These are phyloP conservation scores for Pandion haliaetus DNA, from an alignment of 2,113 vertebrate species.

Conservation along the genomic window DNA sequence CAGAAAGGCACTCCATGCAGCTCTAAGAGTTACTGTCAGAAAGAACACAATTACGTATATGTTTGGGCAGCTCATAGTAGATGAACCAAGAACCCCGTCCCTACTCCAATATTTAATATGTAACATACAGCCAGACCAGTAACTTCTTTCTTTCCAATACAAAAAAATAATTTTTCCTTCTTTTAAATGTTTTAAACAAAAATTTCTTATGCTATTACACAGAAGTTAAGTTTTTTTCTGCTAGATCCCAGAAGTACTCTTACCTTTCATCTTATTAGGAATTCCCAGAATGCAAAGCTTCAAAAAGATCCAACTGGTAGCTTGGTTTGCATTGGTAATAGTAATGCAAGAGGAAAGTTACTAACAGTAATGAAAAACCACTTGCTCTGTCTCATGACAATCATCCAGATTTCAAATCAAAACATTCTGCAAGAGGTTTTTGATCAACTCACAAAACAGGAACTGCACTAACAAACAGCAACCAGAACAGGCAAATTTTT, in stretches of 20 bases:
- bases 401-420: background rate
- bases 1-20: background rate
- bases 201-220: conserved; percentile 7
- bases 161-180: background rate
- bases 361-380: background rate
- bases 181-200: background rate
- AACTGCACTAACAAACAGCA: background rate
- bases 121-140: background rate
- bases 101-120: background rate
- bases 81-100: background rate
- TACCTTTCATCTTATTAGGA: background rate
- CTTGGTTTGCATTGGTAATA: background rate
- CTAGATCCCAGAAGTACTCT: background rate
- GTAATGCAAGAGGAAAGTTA: background rate
- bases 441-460: background rate
- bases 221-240: conserved; percentile 11
- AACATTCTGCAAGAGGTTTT: background rate
- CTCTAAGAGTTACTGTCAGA: background rate
- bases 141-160: background rate
- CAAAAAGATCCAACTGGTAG: background rate
- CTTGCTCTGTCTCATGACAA: background rate
- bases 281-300: background rate
- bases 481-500: background rate
- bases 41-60: background rate
- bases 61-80: background rate